Evolutionary conservation across 2,113 vertebrate genomes (phyloP).

Genomic region (Nothobranchius kuhntae): DNA sequence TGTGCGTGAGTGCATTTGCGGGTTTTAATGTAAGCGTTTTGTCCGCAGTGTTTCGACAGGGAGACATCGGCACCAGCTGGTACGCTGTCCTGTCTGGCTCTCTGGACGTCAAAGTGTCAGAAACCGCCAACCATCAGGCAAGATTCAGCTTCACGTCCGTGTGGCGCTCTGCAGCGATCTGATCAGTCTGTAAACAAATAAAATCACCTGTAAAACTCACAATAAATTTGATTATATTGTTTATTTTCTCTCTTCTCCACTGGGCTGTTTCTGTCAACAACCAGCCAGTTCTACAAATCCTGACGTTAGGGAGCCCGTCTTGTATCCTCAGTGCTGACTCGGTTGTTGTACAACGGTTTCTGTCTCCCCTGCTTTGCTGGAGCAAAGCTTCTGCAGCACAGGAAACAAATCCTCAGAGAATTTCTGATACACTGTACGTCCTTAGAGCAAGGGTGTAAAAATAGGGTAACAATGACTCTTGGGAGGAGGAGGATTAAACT

Average conservation of each 20-base stretch:
- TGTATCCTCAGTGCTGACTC: conserved; percentile 23
- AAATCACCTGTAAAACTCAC: background rate
- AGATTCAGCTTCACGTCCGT: conserved; percentile 17
- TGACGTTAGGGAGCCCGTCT: background rate
- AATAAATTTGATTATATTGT: background rate
- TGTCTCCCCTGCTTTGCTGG: conserved; percentile 18
- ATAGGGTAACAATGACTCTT: conserved; percentile 25
- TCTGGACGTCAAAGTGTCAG: conserved; percentile 97
- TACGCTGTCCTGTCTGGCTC: conserved; percentile 96
- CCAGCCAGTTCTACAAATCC: background rate
- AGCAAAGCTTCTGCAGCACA: conserved; percentile 36
- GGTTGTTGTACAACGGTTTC: conserved; percentile 38
- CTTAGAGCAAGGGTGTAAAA: conserved; percentile 32
- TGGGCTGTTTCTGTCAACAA: background rate
- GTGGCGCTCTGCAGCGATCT: background rate
- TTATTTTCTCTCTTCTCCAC: background rate
- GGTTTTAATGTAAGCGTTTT: background rate
- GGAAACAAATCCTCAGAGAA: conserved; percentile 28
- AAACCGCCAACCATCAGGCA: conserved; percentile 97
- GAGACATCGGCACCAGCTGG: conserved; percentile 97
- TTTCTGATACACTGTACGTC: background rate
- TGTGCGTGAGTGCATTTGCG: background rate
- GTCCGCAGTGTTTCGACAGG: conserved; percentile 92
- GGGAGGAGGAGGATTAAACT: conserved; percentile 26
- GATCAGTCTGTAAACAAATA: background rate